phyloP scores from a whole-genome alignment of 2,888 invertebrate genomes.

The Cantharis rustica region DNA sequence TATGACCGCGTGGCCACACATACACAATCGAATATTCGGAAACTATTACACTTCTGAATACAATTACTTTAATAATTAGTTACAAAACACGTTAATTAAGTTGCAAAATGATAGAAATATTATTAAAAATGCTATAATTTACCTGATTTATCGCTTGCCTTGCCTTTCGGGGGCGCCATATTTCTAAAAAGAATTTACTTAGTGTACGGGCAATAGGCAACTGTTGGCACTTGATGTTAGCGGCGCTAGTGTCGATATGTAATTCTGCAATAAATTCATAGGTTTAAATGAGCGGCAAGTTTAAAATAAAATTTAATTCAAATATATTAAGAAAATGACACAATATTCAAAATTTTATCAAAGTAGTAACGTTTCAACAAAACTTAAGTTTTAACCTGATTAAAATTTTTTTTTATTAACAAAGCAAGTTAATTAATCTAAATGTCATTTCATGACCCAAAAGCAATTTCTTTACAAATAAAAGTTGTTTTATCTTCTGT shows the following conservation, averaged over 20 bases:
- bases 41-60: neutral
- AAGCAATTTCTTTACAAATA: too few relatives aligned
- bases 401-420: too few relatives aligned
- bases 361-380: too few relatives aligned
- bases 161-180: conserved; percentile 87
- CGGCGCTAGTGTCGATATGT: conserved; percentile 13
- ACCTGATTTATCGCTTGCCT: conserved; percentile 83
- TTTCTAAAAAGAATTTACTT: conserved; percentile 51
- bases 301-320: neutral
- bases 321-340: too few relatives aligned
- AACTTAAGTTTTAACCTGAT: too few relatives aligned
- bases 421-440: too few relatives aligned
- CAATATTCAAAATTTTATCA: too few relatives aligned
- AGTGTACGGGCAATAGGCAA: conserved; percentile 4
- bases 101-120: neutral
- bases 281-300: neutral
- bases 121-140: conserved; percentile 49
- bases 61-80: neutral
- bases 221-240: neutral
- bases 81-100: neutral
- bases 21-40: neutral
- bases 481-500: too few relatives aligned
- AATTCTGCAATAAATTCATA: neutral
- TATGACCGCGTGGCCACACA: neutral
- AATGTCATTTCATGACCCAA: too few relatives aligned